Evolutionary conservation across 2,888 invertebrate genomes (phyloP).

Genomic region (Orchesellides sinensis): DNA sequence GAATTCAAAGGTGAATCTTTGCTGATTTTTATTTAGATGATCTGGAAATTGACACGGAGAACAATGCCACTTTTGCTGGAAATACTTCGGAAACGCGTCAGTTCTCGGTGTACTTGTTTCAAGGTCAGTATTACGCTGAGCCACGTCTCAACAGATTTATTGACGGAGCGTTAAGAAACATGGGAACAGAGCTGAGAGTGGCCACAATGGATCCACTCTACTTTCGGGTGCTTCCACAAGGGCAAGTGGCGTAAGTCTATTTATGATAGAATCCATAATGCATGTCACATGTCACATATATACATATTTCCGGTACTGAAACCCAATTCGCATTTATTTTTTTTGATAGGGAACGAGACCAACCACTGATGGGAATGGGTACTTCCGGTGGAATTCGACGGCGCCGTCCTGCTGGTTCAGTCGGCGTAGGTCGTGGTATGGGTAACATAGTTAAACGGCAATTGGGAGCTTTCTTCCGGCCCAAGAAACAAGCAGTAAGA

Average conservation of each 20-base stretch:
- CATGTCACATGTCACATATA: neutral
- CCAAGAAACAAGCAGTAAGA: neutral
- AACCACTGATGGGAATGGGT: constrained; percentile 19
- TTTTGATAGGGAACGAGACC: constrained; percentile 35
- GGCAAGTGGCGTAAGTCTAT: constrained; percentile 72
- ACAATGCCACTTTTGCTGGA: neutral
- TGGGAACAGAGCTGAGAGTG: constrained; percentile 69
- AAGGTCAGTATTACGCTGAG: constrained; percentile 73
- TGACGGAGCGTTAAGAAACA: constrained; percentile 72
- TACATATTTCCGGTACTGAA: constrained; percentile 16
- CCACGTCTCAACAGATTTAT: constrained; percentile 73
- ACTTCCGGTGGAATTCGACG: constrained; percentile 30
- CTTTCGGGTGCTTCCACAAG: constrained; percentile 73
- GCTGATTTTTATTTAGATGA: neutral
- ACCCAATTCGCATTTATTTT: neutral
- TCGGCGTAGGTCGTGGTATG: neutral
- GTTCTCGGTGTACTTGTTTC: constrained; percentile 72
- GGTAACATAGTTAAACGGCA: constrained; percentile 26
- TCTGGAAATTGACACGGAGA: constrained; percentile 15
- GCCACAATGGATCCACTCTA: constrained; percentile 72
- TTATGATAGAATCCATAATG: constrained; percentile 26
- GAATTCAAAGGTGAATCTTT: neutral
- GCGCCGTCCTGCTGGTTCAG: constrained; percentile 32
- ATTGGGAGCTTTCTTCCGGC: constrained; percentile 41
- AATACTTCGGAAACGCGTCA: constrained; percentile 60